phyloP scores from a whole-genome alignment of 2,888 invertebrate species.

The Phania funesta region DNA sequence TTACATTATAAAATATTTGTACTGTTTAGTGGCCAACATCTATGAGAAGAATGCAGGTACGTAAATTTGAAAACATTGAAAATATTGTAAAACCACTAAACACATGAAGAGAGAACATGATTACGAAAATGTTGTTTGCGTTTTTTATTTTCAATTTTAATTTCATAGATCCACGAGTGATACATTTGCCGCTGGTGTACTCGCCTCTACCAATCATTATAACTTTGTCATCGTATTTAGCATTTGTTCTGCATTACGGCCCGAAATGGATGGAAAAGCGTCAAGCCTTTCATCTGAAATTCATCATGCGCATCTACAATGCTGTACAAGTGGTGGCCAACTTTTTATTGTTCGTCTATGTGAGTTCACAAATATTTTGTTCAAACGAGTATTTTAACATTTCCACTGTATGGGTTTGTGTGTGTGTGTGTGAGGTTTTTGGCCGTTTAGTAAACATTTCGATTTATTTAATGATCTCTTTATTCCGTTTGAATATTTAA shows the following conservation, averaged over 20 bases:
- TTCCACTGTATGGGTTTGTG: too few species aligned
- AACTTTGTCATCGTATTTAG: conserved; percentile 84
- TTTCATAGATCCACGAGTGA: conserved; percentile 80
- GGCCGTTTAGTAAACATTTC: conserved; percentile 33
- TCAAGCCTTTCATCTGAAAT: conserved; percentile 84
- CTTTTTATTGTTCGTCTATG: conserved; percentile 59
- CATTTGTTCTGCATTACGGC: conserved; percentile 86
- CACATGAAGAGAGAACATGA: too few species aligned
- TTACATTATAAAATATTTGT: conserved; percentile 72
- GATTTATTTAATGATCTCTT: conserved; percentile 54
- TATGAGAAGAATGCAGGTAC: conserved; percentile 71
- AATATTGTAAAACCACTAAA: conserved; percentile 12
- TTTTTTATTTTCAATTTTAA: background rate
- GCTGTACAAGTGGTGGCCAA: conserved; percentile 81
- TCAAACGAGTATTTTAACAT: background rate
- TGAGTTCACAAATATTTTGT: conserved; percentile 66
- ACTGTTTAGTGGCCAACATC: conserved; percentile 68
- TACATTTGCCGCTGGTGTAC: conserved; percentile 84
- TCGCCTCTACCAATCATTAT: conserved; percentile 84
- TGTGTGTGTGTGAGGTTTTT: too few species aligned
- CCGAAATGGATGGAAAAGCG: conserved; percentile 87
- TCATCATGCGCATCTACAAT: conserved; percentile 85
- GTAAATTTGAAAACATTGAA: conserved; percentile 17
- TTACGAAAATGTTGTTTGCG: background rate
- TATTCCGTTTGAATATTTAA: conserved; percentile 23